These are phyloP conservation scores for Drosophila kohkoa DNA, from an alignment of 1,140 invertebrate species.

Conservation along the genomic window DNA sequence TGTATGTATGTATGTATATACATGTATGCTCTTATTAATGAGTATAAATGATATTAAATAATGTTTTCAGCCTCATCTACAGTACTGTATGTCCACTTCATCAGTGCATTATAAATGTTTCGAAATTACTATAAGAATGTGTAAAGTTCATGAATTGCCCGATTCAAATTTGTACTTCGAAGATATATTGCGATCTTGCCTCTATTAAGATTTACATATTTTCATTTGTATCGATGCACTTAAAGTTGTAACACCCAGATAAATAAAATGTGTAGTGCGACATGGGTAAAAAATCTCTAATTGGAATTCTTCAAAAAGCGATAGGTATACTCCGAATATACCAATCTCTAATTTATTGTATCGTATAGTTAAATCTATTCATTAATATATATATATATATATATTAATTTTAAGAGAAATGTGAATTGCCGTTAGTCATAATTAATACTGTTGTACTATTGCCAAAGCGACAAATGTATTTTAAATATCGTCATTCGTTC, in stretches of 20 bases:
- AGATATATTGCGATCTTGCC: no score
- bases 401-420: neutral
- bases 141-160: neutral
- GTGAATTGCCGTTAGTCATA: neutral
- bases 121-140: conserved; percentile 5
- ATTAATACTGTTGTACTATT: conserved; percentile 7
- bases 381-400: neutral
- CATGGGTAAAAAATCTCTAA: no score
- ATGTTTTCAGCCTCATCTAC: conserved; percentile 54
- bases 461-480: neutral
- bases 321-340: no score
- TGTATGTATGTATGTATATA: conserved; percentile 20
- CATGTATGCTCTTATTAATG: neutral
- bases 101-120: conserved; percentile 17
- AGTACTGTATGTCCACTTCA: conserved; percentile 10
- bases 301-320: no score
- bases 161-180: no score
- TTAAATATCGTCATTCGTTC: no score
- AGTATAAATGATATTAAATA: conserved; percentile 30
- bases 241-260: no score
- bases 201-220: no score
- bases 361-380: no score
- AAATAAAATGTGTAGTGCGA: no score
- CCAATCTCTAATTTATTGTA: neutral
- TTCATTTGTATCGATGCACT: no score